A percentile compares a stretch with the other conserved stretches of the same genome.
Conservation (phyloP, 2,113 vertebrate species). For the Podocnemis expansa region DNA sequence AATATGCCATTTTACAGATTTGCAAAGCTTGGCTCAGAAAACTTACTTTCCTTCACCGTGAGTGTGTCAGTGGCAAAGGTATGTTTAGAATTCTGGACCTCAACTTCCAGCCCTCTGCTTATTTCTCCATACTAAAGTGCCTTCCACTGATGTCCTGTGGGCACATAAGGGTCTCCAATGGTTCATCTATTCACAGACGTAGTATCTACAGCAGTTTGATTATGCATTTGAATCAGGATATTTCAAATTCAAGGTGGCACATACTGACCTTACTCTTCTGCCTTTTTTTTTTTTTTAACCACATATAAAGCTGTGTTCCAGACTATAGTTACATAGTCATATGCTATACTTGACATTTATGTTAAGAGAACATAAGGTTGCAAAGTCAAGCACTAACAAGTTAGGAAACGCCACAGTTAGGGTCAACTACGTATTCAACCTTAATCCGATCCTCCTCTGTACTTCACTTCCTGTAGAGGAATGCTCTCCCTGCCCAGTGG, state of each 20-base stretch:
- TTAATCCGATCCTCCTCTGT: accelerated
- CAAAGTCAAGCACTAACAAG: not conserved
- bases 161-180: not conserved
- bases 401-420: not conserved
- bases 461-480: not conserved
- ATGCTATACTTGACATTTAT: not conserved
- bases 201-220: not conserved
- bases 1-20: not conserved
- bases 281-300: too few species aligned
- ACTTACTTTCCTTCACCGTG: too few species aligned
- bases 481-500: not conserved
- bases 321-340: not conserved
- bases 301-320: not conserved
- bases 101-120: not conserved
- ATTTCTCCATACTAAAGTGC: not conserved
- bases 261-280: not conserved
- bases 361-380: not conserved
- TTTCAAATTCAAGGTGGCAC: not conserved
- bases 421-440: not conserved
- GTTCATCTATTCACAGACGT: not conserved
- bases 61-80: not conserved
- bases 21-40: not conserved
- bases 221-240: not conserved
- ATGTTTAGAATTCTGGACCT: not conserved
- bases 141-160: not conserved